Percentiles rank a stretch among this genome's conserved stretches.
Evolutionary conservation across 2,797 vertebrate species (phyloP).

Genomic region (Mastacembelus armatus): DNA sequence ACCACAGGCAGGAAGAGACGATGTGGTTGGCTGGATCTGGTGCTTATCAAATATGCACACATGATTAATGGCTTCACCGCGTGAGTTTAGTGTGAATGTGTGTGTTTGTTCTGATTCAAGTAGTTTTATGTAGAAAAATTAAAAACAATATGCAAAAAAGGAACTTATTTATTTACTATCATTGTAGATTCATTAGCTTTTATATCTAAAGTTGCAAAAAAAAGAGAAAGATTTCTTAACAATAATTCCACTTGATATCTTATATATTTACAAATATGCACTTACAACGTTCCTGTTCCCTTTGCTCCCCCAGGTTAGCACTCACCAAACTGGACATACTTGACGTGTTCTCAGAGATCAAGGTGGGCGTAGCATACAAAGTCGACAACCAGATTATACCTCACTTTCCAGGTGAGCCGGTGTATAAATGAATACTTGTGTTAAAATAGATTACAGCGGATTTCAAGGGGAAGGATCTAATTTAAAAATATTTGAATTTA

Average conservation of each 20-base stretch:
- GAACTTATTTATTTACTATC: too few relatives aligned
- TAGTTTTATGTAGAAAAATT: too few relatives aligned
- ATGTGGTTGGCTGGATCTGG: conserved; percentile 97
- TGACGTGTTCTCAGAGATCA: conserved; percentile 92
- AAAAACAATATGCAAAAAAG: too few relatives aligned
- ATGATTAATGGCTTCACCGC: conserved; percentile 99
- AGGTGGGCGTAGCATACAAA: conserved; percentile 94
- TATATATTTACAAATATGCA: too few relatives aligned
- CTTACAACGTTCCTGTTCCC: not conserved
- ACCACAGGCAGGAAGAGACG: conserved; percentile 96
- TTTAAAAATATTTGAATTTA: too few relatives aligned
- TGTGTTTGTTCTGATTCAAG: too few relatives aligned
- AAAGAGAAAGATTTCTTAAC: too few relatives aligned
- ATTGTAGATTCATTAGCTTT: too few relatives aligned
- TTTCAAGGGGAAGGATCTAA: too few relatives aligned
- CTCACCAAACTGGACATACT: conserved; percentile 99
- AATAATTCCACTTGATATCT: too few relatives aligned
- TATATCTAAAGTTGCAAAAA: too few relatives aligned
- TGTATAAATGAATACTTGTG: not conserved
- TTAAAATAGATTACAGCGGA: too few relatives aligned
- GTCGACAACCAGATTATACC: conserved; percentile 92
- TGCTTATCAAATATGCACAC: conserved; percentile 95
- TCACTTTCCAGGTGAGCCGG: conserved; percentile 93
- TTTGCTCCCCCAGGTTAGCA: conserved; percentile 85
- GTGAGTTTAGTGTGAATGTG: conserved; percentile 82